These are phyloP conservation scores for Aethina tumida DNA, from an alignment of 1,140 invertebrate species.

Conservation along the genomic window DNA sequence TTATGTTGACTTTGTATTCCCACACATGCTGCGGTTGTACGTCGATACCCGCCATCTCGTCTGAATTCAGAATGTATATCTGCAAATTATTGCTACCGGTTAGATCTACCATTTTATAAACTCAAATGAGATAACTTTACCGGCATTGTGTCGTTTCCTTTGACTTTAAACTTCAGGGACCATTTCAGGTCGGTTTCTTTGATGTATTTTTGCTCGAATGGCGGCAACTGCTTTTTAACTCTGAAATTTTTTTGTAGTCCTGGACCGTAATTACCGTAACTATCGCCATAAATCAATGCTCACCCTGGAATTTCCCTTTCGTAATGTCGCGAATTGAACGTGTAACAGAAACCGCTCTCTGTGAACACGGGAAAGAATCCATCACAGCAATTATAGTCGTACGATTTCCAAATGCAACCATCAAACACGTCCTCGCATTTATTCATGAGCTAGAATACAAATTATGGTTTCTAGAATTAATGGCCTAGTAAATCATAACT, in stretches of 20 bases:
- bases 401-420: constrained; percentile 52
- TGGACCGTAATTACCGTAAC: neutral
- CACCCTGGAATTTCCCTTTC: constrained; percentile 44
- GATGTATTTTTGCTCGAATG: constrained; percentile 43
- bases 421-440: constrained; percentile 45
- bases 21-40: constrained; percentile 56
- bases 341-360: constrained; percentile 60
- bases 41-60: constrained; percentile 55
- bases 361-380: constrained; percentile 53
- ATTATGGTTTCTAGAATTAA: constrained; percentile 9
- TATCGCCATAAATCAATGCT: constrained; percentile 8
- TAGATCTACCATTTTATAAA: neutral
- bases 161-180: constrained; percentile 44
- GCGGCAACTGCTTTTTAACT: constrained; percentile 25
- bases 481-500: too few relatives aligned
- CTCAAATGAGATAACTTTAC: constrained; percentile 30
- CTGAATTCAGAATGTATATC: constrained; percentile 56
- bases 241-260: constrained; percentile 8
- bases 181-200: constrained; percentile 53
- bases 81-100: constrained; percentile 19
- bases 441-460: constrained; percentile 39
- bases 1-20: constrained; percentile 48
- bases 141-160: constrained; percentile 38
- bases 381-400: constrained; percentile 40
- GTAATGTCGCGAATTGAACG: constrained; percentile 52